Conservation (phyloP, 2,113 vertebrate genomes). For the Passer montanus region DNA sequence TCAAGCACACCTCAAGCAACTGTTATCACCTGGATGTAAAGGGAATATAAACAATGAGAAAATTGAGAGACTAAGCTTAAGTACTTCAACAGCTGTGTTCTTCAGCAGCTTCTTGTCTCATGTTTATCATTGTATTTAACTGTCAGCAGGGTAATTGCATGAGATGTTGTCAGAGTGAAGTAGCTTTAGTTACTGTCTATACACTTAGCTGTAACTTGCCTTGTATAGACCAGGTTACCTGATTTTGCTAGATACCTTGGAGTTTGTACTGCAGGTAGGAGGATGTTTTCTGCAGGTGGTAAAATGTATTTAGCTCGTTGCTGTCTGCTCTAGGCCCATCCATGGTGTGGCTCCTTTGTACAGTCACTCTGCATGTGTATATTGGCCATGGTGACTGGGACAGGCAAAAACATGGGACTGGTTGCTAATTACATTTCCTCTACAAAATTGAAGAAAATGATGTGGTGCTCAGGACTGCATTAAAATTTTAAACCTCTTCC, state of each 20-base stretch:
- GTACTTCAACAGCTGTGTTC: background rate
- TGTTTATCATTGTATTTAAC: background rate
- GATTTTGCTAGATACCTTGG: background rate
- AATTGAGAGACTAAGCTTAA: background rate
- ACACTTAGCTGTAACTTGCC: background rate
- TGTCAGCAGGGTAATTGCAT: conserved; percentile 49
- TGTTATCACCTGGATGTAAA: conserved; percentile 42
- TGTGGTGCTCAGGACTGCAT: conserved; percentile 45
- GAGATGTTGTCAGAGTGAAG: conserved; percentile 7
- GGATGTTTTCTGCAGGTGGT: background rate
- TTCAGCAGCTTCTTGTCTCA: conserved; percentile 4
- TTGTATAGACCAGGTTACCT: background rate
- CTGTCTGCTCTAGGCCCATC: background rate
- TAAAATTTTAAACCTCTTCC: conserved; percentile 1
- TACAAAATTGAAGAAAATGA: background rate
- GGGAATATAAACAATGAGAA: conserved; percentile 26
- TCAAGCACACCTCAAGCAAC: conserved; percentile 54
- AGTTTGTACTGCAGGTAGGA: conserved; percentile 5
- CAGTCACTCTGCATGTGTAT: background rate
- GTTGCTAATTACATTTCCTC: background rate
- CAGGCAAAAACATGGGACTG: background rate
- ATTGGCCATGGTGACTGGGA: background rate
- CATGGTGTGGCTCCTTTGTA: background rate
- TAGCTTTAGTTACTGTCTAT: conserved; percentile 1
- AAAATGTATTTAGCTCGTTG: background rate